A percentile compares a stretch with the other conserved stretches of the same genome.
Evolutionary conservation across 2,113 vertebrate species (phyloP).

Genomic region (Sinocyclocheilus anshuiensis): DNA sequence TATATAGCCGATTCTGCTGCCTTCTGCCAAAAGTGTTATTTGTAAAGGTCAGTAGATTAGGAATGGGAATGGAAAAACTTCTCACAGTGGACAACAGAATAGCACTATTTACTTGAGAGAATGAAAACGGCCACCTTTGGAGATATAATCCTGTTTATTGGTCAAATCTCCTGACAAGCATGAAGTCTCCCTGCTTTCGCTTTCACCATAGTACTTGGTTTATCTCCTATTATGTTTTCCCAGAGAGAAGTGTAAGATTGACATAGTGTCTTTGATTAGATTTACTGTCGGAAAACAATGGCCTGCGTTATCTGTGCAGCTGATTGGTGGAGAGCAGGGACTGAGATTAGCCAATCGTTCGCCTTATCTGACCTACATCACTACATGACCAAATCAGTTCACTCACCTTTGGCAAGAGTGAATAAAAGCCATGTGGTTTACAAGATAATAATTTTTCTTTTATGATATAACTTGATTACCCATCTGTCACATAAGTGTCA

Average conservation of each 20-base stretch:
- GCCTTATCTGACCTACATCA: background rate
- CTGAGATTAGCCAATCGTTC: constrained; percentile 27
- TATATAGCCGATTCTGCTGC: background rate
- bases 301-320: constrained; percentile 23
- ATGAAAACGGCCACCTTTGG: background rate
- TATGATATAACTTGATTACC: background rate
- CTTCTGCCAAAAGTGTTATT: background rate
- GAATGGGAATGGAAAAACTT: background rate
- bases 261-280: constrained; percentile 40
- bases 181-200: background rate
- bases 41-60: background rate
- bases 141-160: constrained; percentile 33
- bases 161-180: constrained; percentile 11
- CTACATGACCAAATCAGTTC: background rate
- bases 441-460: background rate
- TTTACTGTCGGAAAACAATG: constrained; percentile 35
- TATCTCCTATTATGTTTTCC: constrained; percentile 16
- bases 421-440: background rate
- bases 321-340: constrained; percentile 22
- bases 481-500: background rate
- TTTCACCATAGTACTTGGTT: background rate
- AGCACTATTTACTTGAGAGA: background rate
- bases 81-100: background rate
- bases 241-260: constrained; percentile 19
- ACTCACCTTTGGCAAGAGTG: constrained; percentile 2